phyloP scores from a whole-genome alignment of 2,888 invertebrate species.

The Leucoptera coffeella region DNA sequence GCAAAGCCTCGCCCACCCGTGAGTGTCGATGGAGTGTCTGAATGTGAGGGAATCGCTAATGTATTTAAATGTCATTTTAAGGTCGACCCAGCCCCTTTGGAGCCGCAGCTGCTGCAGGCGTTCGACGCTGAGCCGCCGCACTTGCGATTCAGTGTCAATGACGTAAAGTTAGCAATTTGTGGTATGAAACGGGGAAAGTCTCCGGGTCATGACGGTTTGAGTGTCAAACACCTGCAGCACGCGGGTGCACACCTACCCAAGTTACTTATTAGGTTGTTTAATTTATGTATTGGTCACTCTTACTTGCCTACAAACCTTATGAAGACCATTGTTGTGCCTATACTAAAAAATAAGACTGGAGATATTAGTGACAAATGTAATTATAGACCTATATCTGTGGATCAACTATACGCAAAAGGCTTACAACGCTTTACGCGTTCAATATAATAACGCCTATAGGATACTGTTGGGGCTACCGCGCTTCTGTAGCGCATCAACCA shows the following conservation, averaged over 20 bases:
- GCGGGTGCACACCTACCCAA: not conserved
- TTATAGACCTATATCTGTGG: conserved; percentile 2
- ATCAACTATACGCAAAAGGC: conserved; percentile 3
- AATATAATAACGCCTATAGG: too few relatives aligned
- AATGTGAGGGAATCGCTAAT: not conserved
- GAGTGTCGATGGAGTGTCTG: not conserved
- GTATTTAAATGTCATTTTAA: not conserved
- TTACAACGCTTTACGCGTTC: conserved; percentile 2
- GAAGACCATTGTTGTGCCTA: conserved; percentile 4
- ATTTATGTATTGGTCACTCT: conserved; percentile 4
- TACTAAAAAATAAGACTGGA: conserved; percentile 4
- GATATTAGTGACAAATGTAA: conserved; percentile 4
- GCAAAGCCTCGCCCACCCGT: not conserved
- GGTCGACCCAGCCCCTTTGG: not conserved
- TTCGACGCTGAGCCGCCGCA: not conserved
- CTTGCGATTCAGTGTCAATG: not conserved
- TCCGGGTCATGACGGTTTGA: conserved; percentile 1
- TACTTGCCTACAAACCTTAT: conserved; percentile 4
- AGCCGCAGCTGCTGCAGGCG: not conserved
- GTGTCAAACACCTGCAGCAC: conserved; percentile 1
- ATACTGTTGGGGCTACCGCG: too few relatives aligned
- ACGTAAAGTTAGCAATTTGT: not conserved
- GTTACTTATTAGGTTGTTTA: not conserved
- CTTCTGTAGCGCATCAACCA: too few relatives aligned
- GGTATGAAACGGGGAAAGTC: not conserved